Evolutionary conservation across 2,797 vertebrate genomes (phyloP), one percentile per base, ranked within the genome.

Genomic region (Phrynocephalus forsythii): DNA sequence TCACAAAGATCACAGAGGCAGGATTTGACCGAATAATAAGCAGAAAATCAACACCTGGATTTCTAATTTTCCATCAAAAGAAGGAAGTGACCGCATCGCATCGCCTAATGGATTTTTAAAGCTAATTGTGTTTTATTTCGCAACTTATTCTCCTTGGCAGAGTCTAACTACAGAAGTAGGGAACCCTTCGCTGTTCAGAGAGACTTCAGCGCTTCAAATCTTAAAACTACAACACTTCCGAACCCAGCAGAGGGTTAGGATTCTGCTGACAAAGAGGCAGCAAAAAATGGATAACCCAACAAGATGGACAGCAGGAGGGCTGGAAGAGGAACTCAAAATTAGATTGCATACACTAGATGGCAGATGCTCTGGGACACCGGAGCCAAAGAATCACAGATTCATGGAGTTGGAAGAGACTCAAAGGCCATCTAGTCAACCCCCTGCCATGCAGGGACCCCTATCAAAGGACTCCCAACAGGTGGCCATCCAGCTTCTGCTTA

Each of bases 21-120:
- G 28, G 81, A 24, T 76, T 68, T 26, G 72, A n/a, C 73, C n/a
- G 73, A 60, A 78, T 69, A 52, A 69, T 16, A 87, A 69, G n/a
- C 48, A 68, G 86, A 66, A 78, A 68, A 78, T 48, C 48, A 76
- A 44, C 10, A 38, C 72, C 22, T 7, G 52, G 22, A 26, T 87
- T 33, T 24, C 63, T 77, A 10, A 77, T 68, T 76, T 77, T 56
- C 60, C n/a, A 63, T 66, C 28, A 30, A 48, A 76, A 77, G 72
- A 22, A 66, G 44, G 22, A 82, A 82, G 48, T 73, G 79, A 63
- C 72, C 28, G 4, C 71, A 28, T 8, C 52, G 48, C 67, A 10
- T 10, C 26, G n/a, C 16, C 33, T 13, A 68, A 82, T 11, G 38
- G 66, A 76, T 50, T 9, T 44, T 30, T 52, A 66, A 8, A 28